Percentiles rank a stretch among this genome's conserved stretches.
Conservation (phyloP, 2,797 vertebrate genomes). For the Echeneis naucrates region DNA sequence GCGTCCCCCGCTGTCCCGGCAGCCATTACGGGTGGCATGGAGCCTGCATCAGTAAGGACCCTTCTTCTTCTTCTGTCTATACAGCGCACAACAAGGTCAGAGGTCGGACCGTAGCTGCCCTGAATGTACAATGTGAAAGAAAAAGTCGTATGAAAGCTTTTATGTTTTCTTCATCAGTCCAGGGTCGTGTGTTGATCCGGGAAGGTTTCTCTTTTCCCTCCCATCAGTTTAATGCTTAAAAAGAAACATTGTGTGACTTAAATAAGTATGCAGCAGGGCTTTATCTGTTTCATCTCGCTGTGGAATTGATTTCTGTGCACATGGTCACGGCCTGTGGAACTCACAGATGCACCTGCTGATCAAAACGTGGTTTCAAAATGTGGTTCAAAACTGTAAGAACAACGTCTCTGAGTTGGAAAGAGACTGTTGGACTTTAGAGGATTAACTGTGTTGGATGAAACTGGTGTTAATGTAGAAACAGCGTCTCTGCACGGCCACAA, state of each 20-base stretch:
- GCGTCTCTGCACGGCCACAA: background rate
- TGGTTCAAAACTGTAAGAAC: background rate
- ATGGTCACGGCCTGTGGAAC: background rate
- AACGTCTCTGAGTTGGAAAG: background rate
- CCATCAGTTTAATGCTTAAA: background rate
- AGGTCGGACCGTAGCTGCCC: background rate
- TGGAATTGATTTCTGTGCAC: background rate
- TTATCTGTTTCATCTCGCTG: background rate
- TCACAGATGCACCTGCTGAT: too few species aligned
- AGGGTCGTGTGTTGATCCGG: background rate
- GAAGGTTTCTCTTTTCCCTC: background rate
- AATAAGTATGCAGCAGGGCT: background rate
- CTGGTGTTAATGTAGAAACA: background rate
- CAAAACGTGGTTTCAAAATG: too few species aligned
- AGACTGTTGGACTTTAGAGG: background rate
- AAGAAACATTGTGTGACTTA: background rate
- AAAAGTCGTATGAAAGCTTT: background rate
- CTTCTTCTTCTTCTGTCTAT: background rate
- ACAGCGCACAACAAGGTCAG: background rate
- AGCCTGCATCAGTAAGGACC: conserved; percentile 83
- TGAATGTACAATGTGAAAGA: background rate
- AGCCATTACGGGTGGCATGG: conserved; percentile 80
- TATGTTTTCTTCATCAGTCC: conserved; percentile 42
- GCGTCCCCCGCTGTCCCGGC: conserved; percentile 84
- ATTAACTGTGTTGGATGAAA: background rate